Conservation (phyloP, 2,797 vertebrate species). For the Crenuchus spilurus region DNA sequence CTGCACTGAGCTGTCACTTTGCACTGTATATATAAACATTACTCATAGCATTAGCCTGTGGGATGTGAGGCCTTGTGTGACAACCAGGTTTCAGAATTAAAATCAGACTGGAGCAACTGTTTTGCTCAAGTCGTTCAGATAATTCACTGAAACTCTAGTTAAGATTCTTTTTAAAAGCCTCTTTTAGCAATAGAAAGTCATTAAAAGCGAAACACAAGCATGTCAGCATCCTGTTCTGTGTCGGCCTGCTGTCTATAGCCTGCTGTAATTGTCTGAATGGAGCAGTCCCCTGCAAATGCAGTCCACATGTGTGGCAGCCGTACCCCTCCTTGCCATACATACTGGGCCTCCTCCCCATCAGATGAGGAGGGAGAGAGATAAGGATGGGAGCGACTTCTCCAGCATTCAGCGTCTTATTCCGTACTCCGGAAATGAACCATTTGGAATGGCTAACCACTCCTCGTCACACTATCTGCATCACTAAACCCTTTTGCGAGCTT, state of each 20-base stretch:
- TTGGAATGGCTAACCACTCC: conserved; percentile 52
- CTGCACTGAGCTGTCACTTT: too few relatives aligned
- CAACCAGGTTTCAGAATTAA: too few relatives aligned
- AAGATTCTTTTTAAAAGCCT: conserved; percentile 14
- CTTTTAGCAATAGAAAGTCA: conserved; percentile 2
- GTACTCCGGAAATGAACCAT: conserved; percentile 70
- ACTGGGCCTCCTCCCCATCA: conserved; percentile 19
- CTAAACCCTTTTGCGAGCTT: not conserved
- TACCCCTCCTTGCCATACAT: conserved; percentile 40
- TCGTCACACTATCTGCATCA: conserved; percentile 14
- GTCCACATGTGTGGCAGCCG: conserved; percentile 54
- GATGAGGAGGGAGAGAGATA: conserved; percentile 44
- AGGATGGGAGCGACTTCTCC: conserved; percentile 64
- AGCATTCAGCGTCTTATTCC: conserved; percentile 63
- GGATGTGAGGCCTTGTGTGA: too few relatives aligned
- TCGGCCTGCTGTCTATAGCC: conserved; percentile 31
- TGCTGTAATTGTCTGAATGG: conserved; percentile 23
- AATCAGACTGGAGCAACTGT: too few relatives aligned
- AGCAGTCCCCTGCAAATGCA: conserved; percentile 51
- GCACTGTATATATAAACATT: too few relatives aligned
- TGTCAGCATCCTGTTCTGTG: conserved; percentile 1
- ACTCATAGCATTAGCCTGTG: too few relatives aligned
- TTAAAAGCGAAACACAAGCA: conserved; percentile 1
- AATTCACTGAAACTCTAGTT: too few relatives aligned
- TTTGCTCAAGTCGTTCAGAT: too few relatives aligned